A percentile compares a stretch with the other conserved stretches of the same genome.
These are phyloP conservation scores for Mormyrus lacerda DNA, from an alignment of 2,113 vertebrate genomes.

Conservation along the genomic window DNA sequence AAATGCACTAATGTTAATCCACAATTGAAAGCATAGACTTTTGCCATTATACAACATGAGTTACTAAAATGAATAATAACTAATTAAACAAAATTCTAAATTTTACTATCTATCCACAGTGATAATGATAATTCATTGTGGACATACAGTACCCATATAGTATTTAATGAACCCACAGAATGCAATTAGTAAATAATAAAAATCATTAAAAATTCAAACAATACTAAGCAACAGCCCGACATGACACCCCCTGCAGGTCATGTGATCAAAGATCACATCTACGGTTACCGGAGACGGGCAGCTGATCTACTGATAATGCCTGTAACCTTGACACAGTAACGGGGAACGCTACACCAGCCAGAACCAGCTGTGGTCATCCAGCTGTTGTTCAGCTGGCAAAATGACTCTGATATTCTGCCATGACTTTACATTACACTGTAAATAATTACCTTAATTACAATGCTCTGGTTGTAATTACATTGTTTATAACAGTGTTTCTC, in stretches of 20 bases:
- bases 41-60: neutral
- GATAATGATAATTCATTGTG: neutral
- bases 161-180: neutral
- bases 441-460: slow-evolving; percentile 36
- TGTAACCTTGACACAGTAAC: neutral
- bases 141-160: neutral
- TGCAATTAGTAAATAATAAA: neutral
- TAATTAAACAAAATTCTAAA: neutral
- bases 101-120: neutral
- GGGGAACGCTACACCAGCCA: neutral
- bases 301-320: neutral
- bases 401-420: slow-evolving; percentile 35
- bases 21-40: slow-evolving; percentile 14
- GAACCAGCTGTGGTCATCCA: slow-evolving; percentile 39
- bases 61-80: neutral
- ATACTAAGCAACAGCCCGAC: neutral
- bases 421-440: slow-evolving; percentile 41
- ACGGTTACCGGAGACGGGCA: neutral
- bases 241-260: neutral
- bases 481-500: slow-evolving; percentile 23
- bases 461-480: slow-evolving; percentile 40
- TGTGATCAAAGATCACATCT: neutral
- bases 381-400: slow-evolving; percentile 41
- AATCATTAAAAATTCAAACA: neutral
- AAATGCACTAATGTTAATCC: slow-evolving; percentile 28